Evolutionary conservation across 2,797 vertebrate species (phyloP).

Genomic region (Glyptemys insculpta): DNA sequence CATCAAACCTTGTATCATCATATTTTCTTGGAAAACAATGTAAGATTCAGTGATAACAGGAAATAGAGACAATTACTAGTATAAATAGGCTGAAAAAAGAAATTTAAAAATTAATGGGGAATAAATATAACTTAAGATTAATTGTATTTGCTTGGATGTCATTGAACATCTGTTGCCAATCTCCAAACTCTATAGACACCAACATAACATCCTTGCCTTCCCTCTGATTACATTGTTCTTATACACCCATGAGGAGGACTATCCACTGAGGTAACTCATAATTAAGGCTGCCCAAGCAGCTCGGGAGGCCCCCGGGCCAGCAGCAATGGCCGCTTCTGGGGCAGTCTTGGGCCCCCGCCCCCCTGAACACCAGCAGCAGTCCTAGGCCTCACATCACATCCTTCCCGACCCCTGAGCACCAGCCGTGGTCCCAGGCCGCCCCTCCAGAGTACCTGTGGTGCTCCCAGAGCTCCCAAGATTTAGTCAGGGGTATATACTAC

Average conservation of each 20-base stretch:
- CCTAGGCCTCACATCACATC: too few species aligned
- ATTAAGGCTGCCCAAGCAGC: too few species aligned
- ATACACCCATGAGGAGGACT: background rate
- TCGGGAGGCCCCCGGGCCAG: too few species aligned
- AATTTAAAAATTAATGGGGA: slow-evolving; percentile 3
- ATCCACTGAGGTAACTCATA: background rate
- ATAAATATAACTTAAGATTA: slow-evolving; percentile 35
- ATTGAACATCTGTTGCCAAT: slow-evolving; percentile 26
- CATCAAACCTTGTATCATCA: background rate
- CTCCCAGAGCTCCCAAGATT: too few species aligned
- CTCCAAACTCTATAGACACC: background rate
- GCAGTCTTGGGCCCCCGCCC: too few species aligned
- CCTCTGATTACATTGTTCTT: too few species aligned
- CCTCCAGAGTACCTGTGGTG: too few species aligned
- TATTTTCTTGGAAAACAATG: background rate
- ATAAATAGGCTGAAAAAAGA: background rate
- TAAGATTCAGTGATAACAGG: background rate
- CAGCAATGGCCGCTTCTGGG: too few species aligned
- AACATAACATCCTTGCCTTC: background rate
- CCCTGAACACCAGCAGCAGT: too few species aligned
- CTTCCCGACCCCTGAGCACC: too few species aligned
- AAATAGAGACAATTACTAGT: background rate
- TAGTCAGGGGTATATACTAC: too few species aligned
- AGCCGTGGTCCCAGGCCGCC: too few species aligned
- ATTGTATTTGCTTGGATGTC: slow-evolving; percentile 33